Evolutionary conservation across 1,140 invertebrate species (phyloP), one percentile per base, ranked within the genome.

Genomic region (Gyrodactylus bullatarudis): DNA sequence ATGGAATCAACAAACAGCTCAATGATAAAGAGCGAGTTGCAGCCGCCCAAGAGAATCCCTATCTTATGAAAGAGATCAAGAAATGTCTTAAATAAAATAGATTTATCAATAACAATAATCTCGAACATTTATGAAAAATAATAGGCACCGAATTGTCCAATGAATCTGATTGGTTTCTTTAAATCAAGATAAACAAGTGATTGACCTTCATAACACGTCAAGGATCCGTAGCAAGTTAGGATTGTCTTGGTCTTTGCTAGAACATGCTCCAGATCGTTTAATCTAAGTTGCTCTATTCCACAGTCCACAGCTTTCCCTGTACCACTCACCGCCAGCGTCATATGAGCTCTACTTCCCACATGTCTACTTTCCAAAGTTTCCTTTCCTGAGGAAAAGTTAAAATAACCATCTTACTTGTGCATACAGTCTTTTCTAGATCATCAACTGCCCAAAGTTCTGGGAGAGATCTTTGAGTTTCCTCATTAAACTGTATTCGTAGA

Each of bases 11-110:
- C 79, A 96, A 97, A 78, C 94, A 99, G 78, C 81, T 99, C 22
- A 89, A 88, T 0, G 94, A 99, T 78, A 99, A 99, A 79, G 94
- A 99, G 83, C 81, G 94, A 78, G 89, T 98, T 1, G 90, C 92
- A 0, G 94, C 94, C 1, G 94, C 93, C 0, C 81, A 97, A 75
- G 93, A 98, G 80, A 95, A 97, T 72, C 1, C 1, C n/a, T 71
- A 71, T 69, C 21, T 71, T 73, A 23, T 73, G 26, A 71, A n/a
- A 71, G 24, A 54, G n/a, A 54, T 54, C n/a, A 54, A 54, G 34
- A 54, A 54, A 54, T 54, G 34, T n/a, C 34, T 54, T 54, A 54
- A 54, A n/a, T n/a, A 54, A n/a, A n/a, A 54, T 54, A 16, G 34
- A 54, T n/a, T 54, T 54, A 16, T 54, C 8, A 54, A 16, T 54